Conservation (phyloP, 1,140 invertebrate species). For the Diachasmimorpha longicaudata region DNA sequence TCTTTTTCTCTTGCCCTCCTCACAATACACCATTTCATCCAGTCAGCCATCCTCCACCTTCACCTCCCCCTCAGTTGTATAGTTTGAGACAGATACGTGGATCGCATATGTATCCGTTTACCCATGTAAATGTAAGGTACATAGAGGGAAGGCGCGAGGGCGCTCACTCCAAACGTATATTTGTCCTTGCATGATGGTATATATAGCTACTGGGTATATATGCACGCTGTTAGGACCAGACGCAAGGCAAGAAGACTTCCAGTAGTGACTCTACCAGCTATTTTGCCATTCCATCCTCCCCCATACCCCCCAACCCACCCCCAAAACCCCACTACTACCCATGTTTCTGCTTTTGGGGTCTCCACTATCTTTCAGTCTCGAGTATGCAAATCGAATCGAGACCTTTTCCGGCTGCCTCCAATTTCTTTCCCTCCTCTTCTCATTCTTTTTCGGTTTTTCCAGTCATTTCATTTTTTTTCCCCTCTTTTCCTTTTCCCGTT, state of each 20-base stretch:
- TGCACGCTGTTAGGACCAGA: slow-evolving; percentile 9
- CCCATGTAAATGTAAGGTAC: not conserved
- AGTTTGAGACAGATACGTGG: slow-evolving; percentile 9
- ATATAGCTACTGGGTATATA: not conserved
- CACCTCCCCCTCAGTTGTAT: not conserved
- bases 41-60: not conserved
- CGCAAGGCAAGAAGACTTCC: slow-evolving; percentile 10
- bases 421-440: not conserved
- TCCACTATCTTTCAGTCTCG: not conserved
- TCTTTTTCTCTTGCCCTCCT: too few species aligned
- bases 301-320: too few species aligned
- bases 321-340: too few species aligned
- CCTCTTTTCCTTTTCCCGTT: slow-evolving; percentile 1
- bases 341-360: slow-evolving; percentile 7
- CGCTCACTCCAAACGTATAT: not conserved
- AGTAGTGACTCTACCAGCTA: not conserved
- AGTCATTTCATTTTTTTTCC: slow-evolving; percentile 1
- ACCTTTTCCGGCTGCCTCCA: slow-evolving; percentile 10
- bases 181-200: not conserved
- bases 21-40: not conserved
- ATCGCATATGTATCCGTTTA: slow-evolving; percentile 12
- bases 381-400: slow-evolving; percentile 22
- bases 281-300: not conserved
- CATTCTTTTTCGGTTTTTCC: not conserved
- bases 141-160: not conserved